Base-by-base conservation (phyloP, 2,888 invertebrate genomes). In the Leptothorax acervorum region DNA sequence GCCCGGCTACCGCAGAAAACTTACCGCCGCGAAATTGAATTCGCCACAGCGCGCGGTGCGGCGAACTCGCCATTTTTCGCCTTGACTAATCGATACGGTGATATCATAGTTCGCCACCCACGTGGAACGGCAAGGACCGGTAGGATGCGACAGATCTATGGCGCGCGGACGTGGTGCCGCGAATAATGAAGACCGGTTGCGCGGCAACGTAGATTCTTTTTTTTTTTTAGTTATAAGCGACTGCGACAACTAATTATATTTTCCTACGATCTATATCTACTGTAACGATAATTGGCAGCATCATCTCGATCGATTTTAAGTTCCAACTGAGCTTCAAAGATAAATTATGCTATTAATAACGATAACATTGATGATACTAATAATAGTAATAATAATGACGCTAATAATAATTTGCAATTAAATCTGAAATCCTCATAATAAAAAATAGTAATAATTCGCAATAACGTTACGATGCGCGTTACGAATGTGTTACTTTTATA, bases 21-120 rank as follows among this genome's bases (percentile, higher is more conserved):
- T 60, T 60, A 35, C 73, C 71, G 73, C 73, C 79, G 79, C 73
- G 73, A 81, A 73, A 81, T 81, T 73, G 79, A 81, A 81, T 81
- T 81, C 73, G 79, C 79, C 73, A 81, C 79, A 60, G 57, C 35
- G 35, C 31, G 57, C 48, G 76, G 28, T n/a, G 65, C 66, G 71
- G 79, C 79, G 18, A 48, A n/a, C 45, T 48, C 57, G 55, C 73
- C 73, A 81, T 81, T 81, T 81, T 81, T 81, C 79, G 79, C 60
- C 73, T 55, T 60, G 79, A 73, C 79, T 73, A 60, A 73, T 73
- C 79, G 73, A 81, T 81, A 81, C 60, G 60, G 71, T 71, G 79
- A 79, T 81, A 73, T 71, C 71, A 71, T 60, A 60, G 57, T 71
- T 71, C 45, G 57, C 79, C 79, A 60, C 57, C 60, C 60, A 81